Conservation (phyloP, 1,140 invertebrate genomes). For the Globodera ellingtonae region DNA sequence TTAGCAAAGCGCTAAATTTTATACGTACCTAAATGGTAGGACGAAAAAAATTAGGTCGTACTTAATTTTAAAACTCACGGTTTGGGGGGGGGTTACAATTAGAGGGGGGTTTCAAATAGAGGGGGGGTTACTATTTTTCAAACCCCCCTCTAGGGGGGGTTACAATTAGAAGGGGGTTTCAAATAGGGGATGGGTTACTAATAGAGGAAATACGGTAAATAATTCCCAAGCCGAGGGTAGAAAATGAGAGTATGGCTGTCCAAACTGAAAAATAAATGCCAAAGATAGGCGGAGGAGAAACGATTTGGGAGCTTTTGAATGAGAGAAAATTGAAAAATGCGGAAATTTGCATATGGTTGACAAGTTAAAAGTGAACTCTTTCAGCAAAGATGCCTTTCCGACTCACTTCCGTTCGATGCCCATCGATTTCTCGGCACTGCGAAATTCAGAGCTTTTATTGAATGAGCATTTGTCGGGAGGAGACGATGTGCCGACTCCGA, state of each 20-base stretch:
- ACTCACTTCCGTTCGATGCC: conserved; percentile 27
- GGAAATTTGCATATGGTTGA: conserved; percentile 5
- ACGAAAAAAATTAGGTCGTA: no score
- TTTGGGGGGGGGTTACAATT: no score
- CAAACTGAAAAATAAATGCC: background rate
- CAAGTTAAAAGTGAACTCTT: background rate
- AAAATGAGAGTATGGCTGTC: background rate
- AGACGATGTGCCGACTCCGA: conserved; percentile 24
- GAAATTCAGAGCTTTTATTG: conserved; percentile 33
- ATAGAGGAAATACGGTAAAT: no score
- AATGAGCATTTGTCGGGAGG: background rate
- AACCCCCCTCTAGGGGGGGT: no score
- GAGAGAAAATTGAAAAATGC: background rate
- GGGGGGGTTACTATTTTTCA: no score
- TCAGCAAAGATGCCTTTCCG: conserved; percentile 28
- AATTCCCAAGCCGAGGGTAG: background rate
- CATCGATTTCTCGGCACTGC: conserved; percentile 42
- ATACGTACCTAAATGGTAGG: no score
- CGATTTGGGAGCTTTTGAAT: background rate
- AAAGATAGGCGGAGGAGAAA: background rate
- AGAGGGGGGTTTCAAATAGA: no score
- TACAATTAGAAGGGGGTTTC: no score
- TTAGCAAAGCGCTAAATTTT: no score
- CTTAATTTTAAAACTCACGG: no score
- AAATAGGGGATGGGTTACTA: no score